Base-by-base conservation (phyloP, 1,140 invertebrate species). In the Aricia agestis region DNA sequence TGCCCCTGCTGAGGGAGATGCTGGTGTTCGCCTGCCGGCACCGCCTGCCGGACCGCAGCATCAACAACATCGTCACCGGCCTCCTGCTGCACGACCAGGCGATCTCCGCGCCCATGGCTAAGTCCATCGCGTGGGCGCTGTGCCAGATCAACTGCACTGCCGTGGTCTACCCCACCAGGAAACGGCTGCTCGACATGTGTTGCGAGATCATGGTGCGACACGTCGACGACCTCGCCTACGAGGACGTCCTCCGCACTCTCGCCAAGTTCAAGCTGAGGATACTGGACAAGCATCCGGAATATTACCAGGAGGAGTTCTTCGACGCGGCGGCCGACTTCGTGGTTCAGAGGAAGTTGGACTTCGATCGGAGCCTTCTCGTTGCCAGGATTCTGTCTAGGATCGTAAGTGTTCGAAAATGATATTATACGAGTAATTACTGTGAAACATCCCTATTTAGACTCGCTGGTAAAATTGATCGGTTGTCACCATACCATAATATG, bases 221-320 rank as follows among this genome's bases (percentile, higher is more conserved):
- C 42, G 80, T 92, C 1, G 79, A 92, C 45, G 70, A 85, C 6
- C 82, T 94, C 41, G 72, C 80, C 1, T 90, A 90, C 69, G 76
- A 84, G 3, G 90, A 94, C 9, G 78, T 95, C 11, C 76, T 93
- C 17, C 80, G 77, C 17, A 89, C 92, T 0, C 74, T 93, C 0
- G 82, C 78, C 0, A 93, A 82, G 76, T 74, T 94, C 18, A 83
- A 86, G 18, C 76, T 75, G 0, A 86, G 89, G 63, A 87, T 92
- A 66, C 67, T 82, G 19, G 82, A 86, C 72, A 92, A 89, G 67
- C 85, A 90, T 69, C 79, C 82, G 0, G 86, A 90, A 71, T 95
- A 93, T 81, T 95, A 95, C 78, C 85, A 94, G 77, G 92, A 94
- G 76, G 79, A 85, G 18, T 87, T 95, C 63, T 81, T 94, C 74